These are phyloP conservation scores for Aythya baeri DNA, from an alignment of 2,113 vertebrate genomes.

Conservation along the genomic window DNA sequence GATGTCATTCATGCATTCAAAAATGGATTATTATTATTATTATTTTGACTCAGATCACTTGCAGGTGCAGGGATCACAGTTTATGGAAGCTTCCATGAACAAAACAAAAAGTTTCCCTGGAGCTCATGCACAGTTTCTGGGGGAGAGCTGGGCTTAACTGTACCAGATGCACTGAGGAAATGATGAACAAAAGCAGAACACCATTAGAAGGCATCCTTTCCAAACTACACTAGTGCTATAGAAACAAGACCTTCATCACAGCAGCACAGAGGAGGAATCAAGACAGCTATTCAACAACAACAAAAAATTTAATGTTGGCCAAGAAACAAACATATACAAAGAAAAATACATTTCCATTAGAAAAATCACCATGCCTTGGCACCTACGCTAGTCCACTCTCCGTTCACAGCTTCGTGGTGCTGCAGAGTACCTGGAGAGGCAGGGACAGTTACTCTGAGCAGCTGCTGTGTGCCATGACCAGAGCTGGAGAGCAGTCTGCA, in stretches of 20 bases:
- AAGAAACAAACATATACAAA: constrained; percentile 7
- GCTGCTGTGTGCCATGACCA: not conserved
- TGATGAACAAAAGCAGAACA: not conserved
- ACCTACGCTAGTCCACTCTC: not conserved
- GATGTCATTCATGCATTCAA: not conserved
- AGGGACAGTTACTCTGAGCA: not conserved
- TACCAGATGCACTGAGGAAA: not conserved
- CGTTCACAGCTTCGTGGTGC: not conserved
- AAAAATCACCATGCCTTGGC: not conserved
- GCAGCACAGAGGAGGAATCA: not conserved
- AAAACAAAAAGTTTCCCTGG: not conserved
- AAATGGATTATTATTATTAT: fast-evolving
- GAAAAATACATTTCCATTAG: not conserved
- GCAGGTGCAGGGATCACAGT: not conserved
- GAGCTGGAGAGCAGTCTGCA: not conserved
- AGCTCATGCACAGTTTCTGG: not conserved
- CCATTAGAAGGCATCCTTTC: not conserved
- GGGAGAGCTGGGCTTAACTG: not conserved
- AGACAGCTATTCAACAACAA: not conserved
- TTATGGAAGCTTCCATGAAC: not conserved
- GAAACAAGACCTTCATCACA: not conserved
- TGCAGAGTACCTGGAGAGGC: not conserved
- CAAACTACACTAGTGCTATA: not conserved
- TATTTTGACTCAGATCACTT: not conserved
- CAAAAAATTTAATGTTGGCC: not conserved